Evolutionary conservation across 2,797 vertebrate species (phyloP).

Genomic region (Masticophis lateralis): DNA sequence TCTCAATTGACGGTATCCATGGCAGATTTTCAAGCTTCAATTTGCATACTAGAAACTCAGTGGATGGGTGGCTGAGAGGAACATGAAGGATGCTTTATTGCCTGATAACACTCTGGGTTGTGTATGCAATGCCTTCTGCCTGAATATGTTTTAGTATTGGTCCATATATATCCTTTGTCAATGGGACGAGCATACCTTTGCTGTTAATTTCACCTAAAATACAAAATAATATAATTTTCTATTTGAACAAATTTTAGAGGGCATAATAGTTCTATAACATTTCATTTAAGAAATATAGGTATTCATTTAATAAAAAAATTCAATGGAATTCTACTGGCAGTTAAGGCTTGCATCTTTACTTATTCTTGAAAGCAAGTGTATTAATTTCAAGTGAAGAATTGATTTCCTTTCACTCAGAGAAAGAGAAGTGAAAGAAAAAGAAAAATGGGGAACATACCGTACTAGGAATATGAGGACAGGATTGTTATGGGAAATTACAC

Average conservation of each 20-base stretch:
- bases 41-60: background rate
- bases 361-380: background rate
- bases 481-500: background rate
- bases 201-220: constrained; percentile 84
- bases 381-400: background rate
- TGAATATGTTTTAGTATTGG: constrained; percentile 82
- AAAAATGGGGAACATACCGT: background rate
- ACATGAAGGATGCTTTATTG: constrained; percentile 37
- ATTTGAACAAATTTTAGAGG: background rate
- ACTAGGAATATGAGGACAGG: background rate
- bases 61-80: background rate
- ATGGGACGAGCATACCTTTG: constrained; percentile 87
- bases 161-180: constrained; percentile 85
- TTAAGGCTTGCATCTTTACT: background rate
- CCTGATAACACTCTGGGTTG: constrained; percentile 73
- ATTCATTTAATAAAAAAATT: background rate
- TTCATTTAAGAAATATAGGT: background rate
- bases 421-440: background rate
- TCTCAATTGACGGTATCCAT: background rate
- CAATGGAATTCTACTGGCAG: background rate
- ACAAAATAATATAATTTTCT: constrained; percentile 23
- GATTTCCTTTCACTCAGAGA: background rate
- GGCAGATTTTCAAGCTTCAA: constrained; percentile 39
- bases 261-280: background rate
- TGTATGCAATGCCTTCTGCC: constrained; percentile 85